Base-by-base conservation (phyloP, 1,140 invertebrate species). In the Rhagoletis pomonella region DNA sequence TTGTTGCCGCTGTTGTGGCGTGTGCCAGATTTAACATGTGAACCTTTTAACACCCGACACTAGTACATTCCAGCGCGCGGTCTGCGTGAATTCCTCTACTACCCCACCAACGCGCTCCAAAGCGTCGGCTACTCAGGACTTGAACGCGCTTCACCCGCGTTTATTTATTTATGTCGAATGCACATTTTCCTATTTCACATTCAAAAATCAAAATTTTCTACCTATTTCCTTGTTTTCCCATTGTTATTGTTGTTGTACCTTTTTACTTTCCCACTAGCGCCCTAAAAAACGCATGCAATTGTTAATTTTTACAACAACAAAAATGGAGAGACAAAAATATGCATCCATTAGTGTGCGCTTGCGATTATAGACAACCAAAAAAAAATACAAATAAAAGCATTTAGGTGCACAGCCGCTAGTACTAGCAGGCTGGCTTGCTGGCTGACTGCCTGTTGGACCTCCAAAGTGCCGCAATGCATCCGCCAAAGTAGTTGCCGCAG, bases 291-390 rank as follows among this genome's bases (percentile, higher is more conserved):
- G 50, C 14, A 62, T 86, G 59, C 55, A 86, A 86, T 86, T 86
- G 62, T 64, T 47, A 60, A 86, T 64, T 86, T 86, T 64, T 47
- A 60, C 60, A 86, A 86, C 19, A 47, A 86, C 58, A 81, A 73
- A 39, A 10, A 12, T 39, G 42, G 1, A 3, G 67, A 42, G 12
- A 29, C 29, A 29, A 29, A 50, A 77, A 77, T 77, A 77, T 44
- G 29, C 12, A 64, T 86, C 84, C 84, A 86, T 86, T 86, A 86
- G 84, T 47, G 29, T 42, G 58, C 84, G 29, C 10, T n/a, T 17
- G 73, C 60, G 60, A 17, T 62, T 0, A 4, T 81, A 47, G 44
- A 47, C 67, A 1, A 9, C 44, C 29, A 29, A 29, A 29, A 29
- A 29, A 29, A 29, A 47, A 29, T 5, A 29, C 42, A 73, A 55